phyloP scores from a whole-genome alignment of 1,140 invertebrate species.

The Samia ricini region DNA sequence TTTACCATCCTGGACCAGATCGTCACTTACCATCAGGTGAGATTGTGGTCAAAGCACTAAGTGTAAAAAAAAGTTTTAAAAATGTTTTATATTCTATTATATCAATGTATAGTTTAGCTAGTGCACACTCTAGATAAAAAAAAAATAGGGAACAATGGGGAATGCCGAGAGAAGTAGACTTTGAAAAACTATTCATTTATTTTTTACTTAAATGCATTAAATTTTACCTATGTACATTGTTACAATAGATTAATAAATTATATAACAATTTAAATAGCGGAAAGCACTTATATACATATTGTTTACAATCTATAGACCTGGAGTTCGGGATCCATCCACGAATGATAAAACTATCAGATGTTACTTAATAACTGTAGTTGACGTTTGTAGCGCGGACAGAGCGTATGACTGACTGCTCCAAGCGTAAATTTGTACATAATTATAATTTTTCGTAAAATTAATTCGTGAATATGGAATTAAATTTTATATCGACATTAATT shows the following conservation, averaged over 20 bases:
- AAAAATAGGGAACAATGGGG: too few relatives aligned
- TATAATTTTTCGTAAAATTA: slow-evolving; percentile 22
- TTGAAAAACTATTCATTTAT: too few relatives aligned
- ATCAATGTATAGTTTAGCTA: too few relatives aligned
- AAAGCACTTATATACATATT: slow-evolving; percentile 18
- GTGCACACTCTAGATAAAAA: too few relatives aligned
- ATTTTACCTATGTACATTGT: neutral
- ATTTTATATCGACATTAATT: slow-evolving; percentile 65
- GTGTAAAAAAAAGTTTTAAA: too few relatives aligned
- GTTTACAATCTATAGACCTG: slow-evolving; percentile 24
- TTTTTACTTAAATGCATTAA: too few relatives aligned
- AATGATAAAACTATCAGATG: slow-evolving; percentile 54
- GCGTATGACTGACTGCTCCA: slow-evolving; percentile 22
- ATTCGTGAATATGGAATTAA: slow-evolving; percentile 58
- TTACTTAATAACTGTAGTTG: slow-evolving; percentile 49
- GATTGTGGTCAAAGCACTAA: too few relatives aligned
- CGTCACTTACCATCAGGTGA: too few relatives aligned
- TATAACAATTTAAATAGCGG: too few relatives aligned
- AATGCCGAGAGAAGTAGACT: too few relatives aligned
- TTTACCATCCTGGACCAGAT: too few relatives aligned
- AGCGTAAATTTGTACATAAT: neutral
- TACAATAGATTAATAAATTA: neutral
- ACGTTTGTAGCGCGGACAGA: slow-evolving; percentile 25
- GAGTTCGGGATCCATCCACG: slow-evolving; percentile 2
- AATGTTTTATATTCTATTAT: too few relatives aligned